phyloP scores from a whole-genome alignment of 2,797 vertebrate species.

The Cacajao melanocephalus region DNA sequence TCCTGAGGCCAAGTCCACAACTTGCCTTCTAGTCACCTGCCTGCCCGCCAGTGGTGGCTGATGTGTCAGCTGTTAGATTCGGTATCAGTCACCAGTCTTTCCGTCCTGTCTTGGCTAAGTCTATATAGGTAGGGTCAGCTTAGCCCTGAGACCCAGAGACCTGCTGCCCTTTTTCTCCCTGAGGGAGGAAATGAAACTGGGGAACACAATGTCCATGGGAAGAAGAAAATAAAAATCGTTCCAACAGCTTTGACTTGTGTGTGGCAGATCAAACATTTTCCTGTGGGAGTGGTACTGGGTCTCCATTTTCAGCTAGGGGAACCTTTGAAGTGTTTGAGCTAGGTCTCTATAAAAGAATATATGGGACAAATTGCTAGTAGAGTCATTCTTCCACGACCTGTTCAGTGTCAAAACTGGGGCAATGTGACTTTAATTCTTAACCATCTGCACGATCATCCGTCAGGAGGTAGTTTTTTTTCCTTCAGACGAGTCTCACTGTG shows the following conservation, averaged over 20 bases:
- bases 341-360: neutral
- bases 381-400: neutral
- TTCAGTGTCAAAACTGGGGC: neutral
- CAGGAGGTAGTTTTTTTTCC: neutral
- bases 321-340: neutral
- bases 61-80: neutral
- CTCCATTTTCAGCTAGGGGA: neutral
- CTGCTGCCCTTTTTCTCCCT: slow-evolving; percentile 28
- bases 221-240: slow-evolving; percentile 60
- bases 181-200: slow-evolving; percentile 20
- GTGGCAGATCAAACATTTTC: slow-evolving; percentile 8
- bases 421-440: neutral
- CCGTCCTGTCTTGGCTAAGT: slow-evolving; percentile 3
- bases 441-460: neutral
- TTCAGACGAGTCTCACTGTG: no score
- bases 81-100: neutral
- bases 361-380: neutral
- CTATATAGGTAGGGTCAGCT: neutral
- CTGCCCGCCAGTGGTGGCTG: neutral
- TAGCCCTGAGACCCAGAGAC: slow-evolving; percentile 8
- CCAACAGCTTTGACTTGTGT: slow-evolving; percentile 4
- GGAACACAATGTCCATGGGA: neutral
- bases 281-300: neutral
- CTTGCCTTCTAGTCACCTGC: slow-evolving; percentile 30
- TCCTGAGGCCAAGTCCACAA: neutral